Percentiles rank a stretch among this genome's conserved stretches.
phyloP scores from a whole-genome alignment of 2,888 invertebrate genomes.

The Pemphredon lugubris region DNA sequence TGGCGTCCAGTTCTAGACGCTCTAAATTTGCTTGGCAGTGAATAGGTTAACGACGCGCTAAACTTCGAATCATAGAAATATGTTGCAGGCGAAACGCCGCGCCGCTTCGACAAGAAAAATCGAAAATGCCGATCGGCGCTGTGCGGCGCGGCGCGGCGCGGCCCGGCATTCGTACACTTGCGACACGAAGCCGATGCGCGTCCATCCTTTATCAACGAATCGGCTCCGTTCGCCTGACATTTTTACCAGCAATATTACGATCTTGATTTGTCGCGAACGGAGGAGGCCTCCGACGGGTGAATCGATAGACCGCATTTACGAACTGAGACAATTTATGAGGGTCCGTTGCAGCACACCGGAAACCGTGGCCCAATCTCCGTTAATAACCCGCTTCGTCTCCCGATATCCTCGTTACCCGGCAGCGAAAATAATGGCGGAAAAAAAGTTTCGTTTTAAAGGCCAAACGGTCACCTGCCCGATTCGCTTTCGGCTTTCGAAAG shows the following conservation, averaged over 20 bases:
- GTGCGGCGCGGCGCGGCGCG: too few relatives aligned
- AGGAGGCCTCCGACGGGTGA: slow-evolving; percentile 36
- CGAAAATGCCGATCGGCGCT: too few relatives aligned
- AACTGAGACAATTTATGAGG: slow-evolving; percentile 52
- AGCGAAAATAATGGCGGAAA: slow-evolving; percentile 11
- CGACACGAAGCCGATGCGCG: too few relatives aligned
- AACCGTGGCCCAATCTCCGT: slow-evolving; percentile 44
- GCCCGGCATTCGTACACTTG: too few relatives aligned
- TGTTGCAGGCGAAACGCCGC: too few relatives aligned
- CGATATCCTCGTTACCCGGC: slow-evolving; percentile 40
- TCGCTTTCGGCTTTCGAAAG: slow-evolving; percentile 20
- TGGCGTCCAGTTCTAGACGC: too few relatives aligned
- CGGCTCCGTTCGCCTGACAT: slow-evolving; percentile 32
- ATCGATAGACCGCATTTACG: slow-evolving; percentile 56
- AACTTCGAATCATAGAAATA: too few relatives aligned
- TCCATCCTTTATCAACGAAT: slow-evolving; percentile 35
- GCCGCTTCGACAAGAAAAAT: too few relatives aligned
- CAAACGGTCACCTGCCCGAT: neutral
- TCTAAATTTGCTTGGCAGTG: too few relatives aligned
- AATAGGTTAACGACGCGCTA: too few relatives aligned
- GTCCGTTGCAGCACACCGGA: slow-evolving; percentile 36
- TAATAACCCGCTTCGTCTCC: slow-evolving; percentile 52
- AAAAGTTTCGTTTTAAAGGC: neutral
- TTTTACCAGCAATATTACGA: slow-evolving; percentile 49
- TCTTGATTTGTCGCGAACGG: slow-evolving; percentile 41